Evolutionary conservation across 2,888 invertebrate genomes (phyloP).

Genomic region (Dendrolimus pini): DNA sequence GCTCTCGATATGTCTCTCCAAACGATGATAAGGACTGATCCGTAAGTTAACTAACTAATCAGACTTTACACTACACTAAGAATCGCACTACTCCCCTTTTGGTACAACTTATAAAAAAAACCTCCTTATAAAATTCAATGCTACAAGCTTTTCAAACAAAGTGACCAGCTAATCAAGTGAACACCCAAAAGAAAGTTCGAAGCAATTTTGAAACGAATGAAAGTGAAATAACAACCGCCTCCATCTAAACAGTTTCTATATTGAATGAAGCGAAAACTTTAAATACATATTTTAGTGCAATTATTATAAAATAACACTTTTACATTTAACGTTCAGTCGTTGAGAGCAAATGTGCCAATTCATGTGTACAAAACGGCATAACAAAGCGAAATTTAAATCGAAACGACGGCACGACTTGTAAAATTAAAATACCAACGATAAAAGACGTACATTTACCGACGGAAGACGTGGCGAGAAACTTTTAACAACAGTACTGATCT

Average conservation of each 20-base stretch:
- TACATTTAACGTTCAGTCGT: background rate
- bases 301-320: constrained; percentile 1
- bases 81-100: too few species aligned
- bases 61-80: too few species aligned
- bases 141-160: background rate
- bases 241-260: background rate
- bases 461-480: too few species aligned
- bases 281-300: background rate
- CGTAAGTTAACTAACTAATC: too few species aligned
- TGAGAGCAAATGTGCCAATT: constrained; percentile 3
- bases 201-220: background rate
- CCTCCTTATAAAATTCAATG: too few species aligned
- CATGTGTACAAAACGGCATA: constrained; percentile 16
- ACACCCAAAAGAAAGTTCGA: background rate
- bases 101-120: too few species aligned
- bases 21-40: too few species aligned
- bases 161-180: background rate
- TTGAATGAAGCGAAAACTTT: constrained; percentile 1
- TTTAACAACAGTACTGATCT: too few species aligned
- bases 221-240: background rate
- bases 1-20: too few species aligned
- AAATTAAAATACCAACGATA: background rate
- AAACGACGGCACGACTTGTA: background rate
- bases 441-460: background rate
- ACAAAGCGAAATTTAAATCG: background rate